A percentile compares a stretch with the other conserved stretches of the same genome.
phyloP scores from a whole-genome alignment of 2,888 invertebrate species.

The Callyntrura sp. region DNA sequence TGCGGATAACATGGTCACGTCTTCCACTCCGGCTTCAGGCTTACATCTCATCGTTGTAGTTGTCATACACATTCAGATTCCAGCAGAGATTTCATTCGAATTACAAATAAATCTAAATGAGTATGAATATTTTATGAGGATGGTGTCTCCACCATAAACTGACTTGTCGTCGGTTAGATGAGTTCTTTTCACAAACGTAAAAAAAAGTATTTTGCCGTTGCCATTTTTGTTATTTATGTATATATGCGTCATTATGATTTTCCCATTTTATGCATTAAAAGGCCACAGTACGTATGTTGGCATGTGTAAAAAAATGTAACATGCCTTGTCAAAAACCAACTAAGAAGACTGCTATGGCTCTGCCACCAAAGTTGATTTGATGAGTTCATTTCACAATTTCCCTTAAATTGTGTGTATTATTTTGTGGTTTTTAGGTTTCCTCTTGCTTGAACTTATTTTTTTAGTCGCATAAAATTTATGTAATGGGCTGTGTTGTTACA shows the following conservation, averaged over 20 bases:
- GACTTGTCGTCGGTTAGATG: not conserved
- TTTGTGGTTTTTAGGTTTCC: constrained; percentile 12
- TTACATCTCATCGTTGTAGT: not conserved
- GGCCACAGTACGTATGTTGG: no score
- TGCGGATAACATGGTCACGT: not conserved
- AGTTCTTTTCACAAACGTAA: not conserved
- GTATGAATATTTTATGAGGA: constrained; percentile 40
- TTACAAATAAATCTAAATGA: constrained; percentile 29
- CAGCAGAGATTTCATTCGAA: not conserved
- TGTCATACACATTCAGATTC: not conserved
- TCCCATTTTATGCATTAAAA: not conserved
- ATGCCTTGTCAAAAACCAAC: not conserved
- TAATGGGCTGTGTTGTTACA: not conserved
- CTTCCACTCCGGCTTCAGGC: not conserved
- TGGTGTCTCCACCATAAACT: not conserved
- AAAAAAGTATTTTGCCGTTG: not conserved
- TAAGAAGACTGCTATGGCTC: not conserved
- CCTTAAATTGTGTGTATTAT: not conserved
- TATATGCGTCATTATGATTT: not conserved
- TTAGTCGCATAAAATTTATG: not conserved
- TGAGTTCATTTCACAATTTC: not conserved
- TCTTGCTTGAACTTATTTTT: not conserved
- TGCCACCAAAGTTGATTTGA: constrained; percentile 5
- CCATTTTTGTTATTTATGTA: not conserved
- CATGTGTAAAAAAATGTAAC: not conserved